Evolutionary conservation across 2,888 invertebrate genomes (phyloP).

Genomic region (Scaptomyza reducta): DNA sequence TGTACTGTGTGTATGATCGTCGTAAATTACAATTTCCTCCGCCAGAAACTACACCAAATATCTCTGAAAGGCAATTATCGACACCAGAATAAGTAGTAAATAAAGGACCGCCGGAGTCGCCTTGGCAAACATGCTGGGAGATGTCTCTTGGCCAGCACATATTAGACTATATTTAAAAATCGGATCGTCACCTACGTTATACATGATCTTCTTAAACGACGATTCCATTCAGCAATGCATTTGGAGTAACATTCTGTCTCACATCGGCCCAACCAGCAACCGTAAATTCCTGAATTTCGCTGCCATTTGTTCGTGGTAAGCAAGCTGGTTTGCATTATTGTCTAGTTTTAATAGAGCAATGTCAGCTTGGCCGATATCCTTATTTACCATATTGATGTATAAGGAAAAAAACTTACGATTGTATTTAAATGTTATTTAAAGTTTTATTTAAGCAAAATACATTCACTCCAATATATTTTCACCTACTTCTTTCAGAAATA

Average conservation of each 20-base stretch:
- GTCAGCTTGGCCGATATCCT: too few relatives aligned
- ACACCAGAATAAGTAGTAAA: constrained; percentile 3
- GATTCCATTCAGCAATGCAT: constrained; percentile 2
- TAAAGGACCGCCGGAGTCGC: constrained; percentile 49
- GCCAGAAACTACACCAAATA: constrained; percentile 20
- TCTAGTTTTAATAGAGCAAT: constrained; percentile 30
- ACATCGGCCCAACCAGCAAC: constrained; percentile 26
- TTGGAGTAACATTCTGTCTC: accelerated
- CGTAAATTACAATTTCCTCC: too few relatives aligned
- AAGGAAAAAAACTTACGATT: too few relatives aligned
- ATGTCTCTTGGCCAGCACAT: constrained; percentile 1
- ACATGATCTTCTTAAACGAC: too few relatives aligned
- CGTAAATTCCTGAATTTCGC: not conserved
- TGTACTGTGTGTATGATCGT: constrained; percentile 9
- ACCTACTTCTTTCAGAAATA: constrained; percentile 16
- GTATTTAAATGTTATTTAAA: too few relatives aligned
- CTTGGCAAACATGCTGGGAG: constrained; percentile 15
- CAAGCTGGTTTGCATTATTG: constrained; percentile 21
- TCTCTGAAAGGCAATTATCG: constrained; percentile 17
- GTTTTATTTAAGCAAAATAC: too few relatives aligned
- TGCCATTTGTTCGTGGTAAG: constrained; percentile 5
- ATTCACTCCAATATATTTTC: not conserved
- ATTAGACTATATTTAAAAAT: too few relatives aligned
- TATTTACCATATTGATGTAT: too few relatives aligned
- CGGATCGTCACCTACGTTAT: too few relatives aligned